Conservation (phyloP, 2,888 invertebrate genomes). For the Yponomeuta plumbellus region DNA sequence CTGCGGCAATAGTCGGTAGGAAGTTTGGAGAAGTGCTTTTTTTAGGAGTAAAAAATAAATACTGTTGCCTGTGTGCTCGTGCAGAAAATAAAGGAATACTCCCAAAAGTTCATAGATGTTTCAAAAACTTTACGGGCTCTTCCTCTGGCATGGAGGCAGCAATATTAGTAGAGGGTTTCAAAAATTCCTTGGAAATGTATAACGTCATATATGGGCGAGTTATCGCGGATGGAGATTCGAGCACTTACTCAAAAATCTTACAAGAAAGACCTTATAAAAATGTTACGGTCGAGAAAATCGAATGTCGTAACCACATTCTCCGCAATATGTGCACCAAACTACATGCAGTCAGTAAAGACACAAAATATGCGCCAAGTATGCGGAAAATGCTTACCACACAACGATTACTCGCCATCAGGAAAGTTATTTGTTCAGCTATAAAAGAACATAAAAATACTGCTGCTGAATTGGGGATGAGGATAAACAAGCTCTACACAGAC, state of each 20-base stretch:
- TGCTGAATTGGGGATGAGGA: slow-evolving; percentile 13
- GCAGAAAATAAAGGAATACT: slow-evolving; percentile 13
- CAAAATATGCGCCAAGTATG: slow-evolving; percentile 18
- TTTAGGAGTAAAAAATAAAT: slow-evolving; percentile 21
- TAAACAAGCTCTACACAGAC: too few relatives aligned
- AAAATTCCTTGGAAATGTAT: slow-evolving; percentile 30
- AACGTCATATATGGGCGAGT: slow-evolving; percentile 31
- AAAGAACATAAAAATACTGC: slow-evolving; percentile 18
- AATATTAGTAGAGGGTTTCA: slow-evolving; percentile 32
- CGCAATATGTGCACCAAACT: slow-evolving; percentile 25
- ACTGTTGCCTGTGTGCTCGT: slow-evolving; percentile 19
- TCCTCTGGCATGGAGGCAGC: slow-evolving; percentile 22
- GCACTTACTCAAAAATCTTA: slow-evolving; percentile 33
- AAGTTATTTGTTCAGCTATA: slow-evolving; percentile 21
- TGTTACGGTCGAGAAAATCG: slow-evolving; percentile 26
- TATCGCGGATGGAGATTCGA: slow-evolving; percentile 44
- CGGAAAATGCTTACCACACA: slow-evolving; percentile 19
- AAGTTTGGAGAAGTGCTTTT: slow-evolving; percentile 15
- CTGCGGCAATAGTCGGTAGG: slow-evolving; percentile 17
- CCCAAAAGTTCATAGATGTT: slow-evolving; percentile 18
- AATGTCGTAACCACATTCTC: slow-evolving; percentile 27
- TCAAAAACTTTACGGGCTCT: slow-evolving; percentile 20
- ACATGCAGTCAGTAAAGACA: slow-evolving; percentile 18
- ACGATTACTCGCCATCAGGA: slow-evolving; percentile 24
- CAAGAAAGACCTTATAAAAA: slow-evolving; percentile 21